Percentiles rank a stretch among this genome's conserved stretches.
These are phyloP conservation scores for Polypedilum vanderplanki DNA, from an alignment of 1,140 invertebrate genomes.

Conservation along the genomic window DNA sequence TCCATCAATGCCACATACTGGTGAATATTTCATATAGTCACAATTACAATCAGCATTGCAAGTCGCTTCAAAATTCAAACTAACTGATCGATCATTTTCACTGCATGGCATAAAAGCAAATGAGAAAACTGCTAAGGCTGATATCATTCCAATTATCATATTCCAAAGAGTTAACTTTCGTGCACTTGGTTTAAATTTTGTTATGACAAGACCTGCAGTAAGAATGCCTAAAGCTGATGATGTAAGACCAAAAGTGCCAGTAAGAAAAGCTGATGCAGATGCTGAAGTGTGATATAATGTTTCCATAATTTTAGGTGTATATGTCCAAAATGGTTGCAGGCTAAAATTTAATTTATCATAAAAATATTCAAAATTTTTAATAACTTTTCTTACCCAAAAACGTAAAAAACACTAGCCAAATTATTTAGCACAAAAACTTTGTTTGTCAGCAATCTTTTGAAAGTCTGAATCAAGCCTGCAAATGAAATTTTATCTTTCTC, in stretches of 20 bases:
- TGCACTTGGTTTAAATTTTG: conserved; percentile 74
- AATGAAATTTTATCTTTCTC: background rate
- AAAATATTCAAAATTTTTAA: conserved; percentile 61
- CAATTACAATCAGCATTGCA: conserved; percentile 66
- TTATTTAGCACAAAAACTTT: conserved; percentile 56
- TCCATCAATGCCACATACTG: conserved; percentile 72
- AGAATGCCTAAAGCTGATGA: conserved; percentile 72
- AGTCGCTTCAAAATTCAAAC: conserved; percentile 38
- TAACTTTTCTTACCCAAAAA: conserved; percentile 53
- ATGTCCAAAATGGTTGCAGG: background rate
- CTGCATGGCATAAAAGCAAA: conserved; percentile 13
- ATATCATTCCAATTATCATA: conserved; percentile 77
- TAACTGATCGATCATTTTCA: conserved; percentile 10
- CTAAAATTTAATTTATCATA: conserved; percentile 50
- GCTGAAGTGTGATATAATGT: conserved; percentile 59
- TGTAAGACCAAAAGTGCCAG: conserved; percentile 56
- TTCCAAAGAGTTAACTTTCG: conserved; percentile 84
- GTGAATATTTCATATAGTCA: conserved; percentile 66
- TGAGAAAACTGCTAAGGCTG: conserved; percentile 57
- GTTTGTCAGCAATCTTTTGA: conserved; percentile 54
- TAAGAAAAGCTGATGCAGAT: conserved; percentile 52
- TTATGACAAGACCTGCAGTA: conserved; percentile 75
- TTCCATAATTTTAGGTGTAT: conserved; percentile 39
- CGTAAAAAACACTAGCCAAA: conserved; percentile 53
- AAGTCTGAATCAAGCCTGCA: conserved; percentile 47